Conservation (phyloP, 2,888 invertebrate species). For the Cancer borealis region DNA sequence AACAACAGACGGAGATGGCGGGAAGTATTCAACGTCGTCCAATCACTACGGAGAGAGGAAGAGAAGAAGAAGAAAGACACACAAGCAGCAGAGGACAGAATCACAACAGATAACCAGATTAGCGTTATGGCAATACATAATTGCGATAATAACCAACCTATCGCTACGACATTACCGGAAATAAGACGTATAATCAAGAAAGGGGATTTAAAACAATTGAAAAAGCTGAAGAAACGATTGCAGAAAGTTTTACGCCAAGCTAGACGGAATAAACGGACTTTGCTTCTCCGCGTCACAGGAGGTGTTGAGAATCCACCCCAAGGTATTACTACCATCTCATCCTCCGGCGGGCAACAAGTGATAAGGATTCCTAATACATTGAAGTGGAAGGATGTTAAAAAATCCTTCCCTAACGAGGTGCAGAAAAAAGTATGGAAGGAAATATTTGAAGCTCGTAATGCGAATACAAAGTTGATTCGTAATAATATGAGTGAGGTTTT, state of each 20-base stretch:
- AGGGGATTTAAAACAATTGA: background rate
- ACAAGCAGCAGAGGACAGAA: too few species aligned
- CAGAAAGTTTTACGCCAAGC: conserved; percentile 27
- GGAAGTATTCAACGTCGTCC: conserved; percentile 60
- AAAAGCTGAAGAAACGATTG: background rate
- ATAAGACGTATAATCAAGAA: background rate
- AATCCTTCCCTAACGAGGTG: conserved; percentile 38
- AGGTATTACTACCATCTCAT: background rate
- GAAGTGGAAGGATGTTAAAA: conserved; percentile 45
- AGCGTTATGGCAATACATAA: background rate
- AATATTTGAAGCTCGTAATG: conserved; percentile 31
- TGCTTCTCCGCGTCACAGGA: conserved; percentile 28
- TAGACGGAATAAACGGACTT: background rate
- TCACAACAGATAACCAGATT: background rate
- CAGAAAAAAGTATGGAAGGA: conserved; percentile 60
- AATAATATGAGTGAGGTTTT: background rate
- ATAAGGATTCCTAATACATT: conserved; percentile 51
- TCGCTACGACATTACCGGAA: conserved; percentile 15
- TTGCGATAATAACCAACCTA: background rate
- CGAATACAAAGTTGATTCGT: background rate
- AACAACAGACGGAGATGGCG: conserved; percentile 45
- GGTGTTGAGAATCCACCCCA: background rate
- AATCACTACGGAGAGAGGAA: background rate
- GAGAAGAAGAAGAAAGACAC: background rate
- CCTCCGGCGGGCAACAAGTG: conserved; percentile 52